Base-by-base conservation (phyloP, 2,888 invertebrate genomes). In the Epinotia brunnichana region DNA sequence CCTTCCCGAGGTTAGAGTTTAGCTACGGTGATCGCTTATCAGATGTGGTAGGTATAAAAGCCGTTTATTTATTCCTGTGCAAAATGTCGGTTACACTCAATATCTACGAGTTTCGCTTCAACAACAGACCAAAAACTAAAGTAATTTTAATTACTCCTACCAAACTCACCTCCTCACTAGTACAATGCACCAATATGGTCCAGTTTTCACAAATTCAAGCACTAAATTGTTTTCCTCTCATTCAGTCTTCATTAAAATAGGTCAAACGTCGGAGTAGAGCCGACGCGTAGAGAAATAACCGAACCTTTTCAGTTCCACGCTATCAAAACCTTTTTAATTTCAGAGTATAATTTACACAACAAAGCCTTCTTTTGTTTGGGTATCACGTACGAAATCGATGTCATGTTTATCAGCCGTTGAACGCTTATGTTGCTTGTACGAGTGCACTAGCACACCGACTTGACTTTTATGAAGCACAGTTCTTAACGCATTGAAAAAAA, bases 341-440 rank as follows among this genome's bases (percentile, higher is more conserved):
- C 41, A 41, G 41, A 41, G 66, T 41, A 39, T 66, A 56, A 56
- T 66, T 66, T 66, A 56, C 66, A 56, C 54, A 66, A 66, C 64
- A 66, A 56, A 66, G 66, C 66, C 56, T 66, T 62, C 48, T 51
- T 35, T 66, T 66, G 66, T 66, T 62, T 63, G 48, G 19, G 19
- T 41, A 56, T 53, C 35, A 17, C 59, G 60, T 56, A 56, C 66
- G 56, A 72, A 73, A 75, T 71, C 69, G 69, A 73, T 64, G 54
- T 69, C 69, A 54, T 79, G 79, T 81, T 79, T 76, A 79, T 76
- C 75, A 72, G 73, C 76, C 74, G 79, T 77, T 77, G 79, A 79
- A 84, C 82, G 83, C 83, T 84, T 83, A 84, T 81, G 80, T 83
- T 76, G 79, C 77, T 74, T 76, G 78, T 79, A 80, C 74, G 69